phyloP scores from a whole-genome alignment of 2,888 invertebrate genomes.

The Aphelenchoides bicaudatus region DNA sequence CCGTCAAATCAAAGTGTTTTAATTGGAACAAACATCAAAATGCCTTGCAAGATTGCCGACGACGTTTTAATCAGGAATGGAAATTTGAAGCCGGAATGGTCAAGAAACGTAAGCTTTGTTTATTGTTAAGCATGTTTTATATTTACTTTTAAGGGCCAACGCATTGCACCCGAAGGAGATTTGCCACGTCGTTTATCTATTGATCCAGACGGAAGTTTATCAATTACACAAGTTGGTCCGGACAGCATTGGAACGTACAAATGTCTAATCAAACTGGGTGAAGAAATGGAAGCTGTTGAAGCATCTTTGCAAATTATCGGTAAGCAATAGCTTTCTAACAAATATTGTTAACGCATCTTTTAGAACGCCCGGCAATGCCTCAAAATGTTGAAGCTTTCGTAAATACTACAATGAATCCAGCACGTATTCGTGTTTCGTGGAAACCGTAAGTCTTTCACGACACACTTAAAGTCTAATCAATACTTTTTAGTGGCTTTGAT shows the following conservation, averaged over 20 bases:
- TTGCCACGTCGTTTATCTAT: slow-evolving; percentile 26
- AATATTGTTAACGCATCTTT: not conserved
- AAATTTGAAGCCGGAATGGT: slow-evolving; percentile 37
- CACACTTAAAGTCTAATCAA: no score
- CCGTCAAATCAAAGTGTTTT: slow-evolving; percentile 70
- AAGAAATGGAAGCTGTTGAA: slow-evolving; percentile 80
- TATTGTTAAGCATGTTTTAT: not conserved
- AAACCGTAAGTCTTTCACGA: no score
- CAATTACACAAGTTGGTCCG: slow-evolving; percentile 66
- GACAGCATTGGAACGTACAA: slow-evolving; percentile 82
- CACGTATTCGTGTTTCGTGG: slow-evolving; percentile 82
- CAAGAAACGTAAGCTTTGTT: slow-evolving; percentile 37
- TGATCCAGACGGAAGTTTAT: slow-evolving; percentile 35
- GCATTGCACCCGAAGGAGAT: slow-evolving; percentile 33
- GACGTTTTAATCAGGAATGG: slow-evolving; percentile 67
- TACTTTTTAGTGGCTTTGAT: no score
- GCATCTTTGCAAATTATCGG: slow-evolving; percentile 73
- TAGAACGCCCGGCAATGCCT: slow-evolving; percentile 87
- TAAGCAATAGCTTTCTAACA: slow-evolving; percentile 32
- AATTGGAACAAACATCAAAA: slow-evolving; percentile 83
- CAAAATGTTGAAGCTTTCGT: slow-evolving; percentile 78
- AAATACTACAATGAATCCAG: slow-evolving; percentile 71
- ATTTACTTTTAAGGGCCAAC: slow-evolving; percentile 25
- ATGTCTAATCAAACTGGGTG: slow-evolving; percentile 82
- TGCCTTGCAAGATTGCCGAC: slow-evolving; percentile 88